phyloP scores from a whole-genome alignment of 2,888 invertebrate species.

The Acholoe squamosa region DNA sequence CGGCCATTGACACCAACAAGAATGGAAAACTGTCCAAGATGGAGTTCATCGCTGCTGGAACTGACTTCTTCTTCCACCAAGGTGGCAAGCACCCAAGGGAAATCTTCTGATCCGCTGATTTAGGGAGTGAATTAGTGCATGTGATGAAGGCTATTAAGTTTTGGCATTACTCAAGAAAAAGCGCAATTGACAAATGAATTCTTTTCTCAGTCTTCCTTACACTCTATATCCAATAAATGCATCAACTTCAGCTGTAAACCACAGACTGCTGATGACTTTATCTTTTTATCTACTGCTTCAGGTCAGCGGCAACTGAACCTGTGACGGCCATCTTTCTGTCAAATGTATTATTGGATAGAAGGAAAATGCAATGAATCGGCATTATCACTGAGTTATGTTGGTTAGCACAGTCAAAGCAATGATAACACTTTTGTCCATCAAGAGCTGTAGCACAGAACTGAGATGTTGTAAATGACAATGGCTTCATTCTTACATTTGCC shows the following conservation, averaged over 20 bases:
- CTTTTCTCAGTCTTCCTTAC: conserved; percentile 38
- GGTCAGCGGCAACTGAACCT: neutral
- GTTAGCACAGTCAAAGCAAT: neutral
- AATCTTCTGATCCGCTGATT: conserved; percentile 71
- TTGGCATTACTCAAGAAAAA: neutral
- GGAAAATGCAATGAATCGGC: neutral
- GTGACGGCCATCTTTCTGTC: neutral
- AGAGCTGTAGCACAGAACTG: neutral
- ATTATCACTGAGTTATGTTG: neutral
- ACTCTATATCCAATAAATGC: neutral
- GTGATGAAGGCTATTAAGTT: neutral
- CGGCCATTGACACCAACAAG: conserved; percentile 73
- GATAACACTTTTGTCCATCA: no score
- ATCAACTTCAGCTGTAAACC: neutral
- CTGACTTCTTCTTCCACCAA: conserved; percentile 75
- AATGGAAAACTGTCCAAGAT: conserved; percentile 74
- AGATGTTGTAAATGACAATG: neutral
- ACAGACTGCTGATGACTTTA: neutral
- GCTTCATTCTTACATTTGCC: neutral
- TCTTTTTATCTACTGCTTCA: neutral
- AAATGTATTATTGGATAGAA: neutral
- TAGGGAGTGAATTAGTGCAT: neutral
- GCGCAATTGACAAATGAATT: neutral
- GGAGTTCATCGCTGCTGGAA: conserved; percentile 76
- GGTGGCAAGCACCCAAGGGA: conserved; percentile 69